Percentiles rank a stretch among this genome's conserved stretches.
These are phyloP conservation scores for Drosophila kepulauana DNA, from an alignment of 1,140 invertebrate species.

Conservation along the genomic window DNA sequence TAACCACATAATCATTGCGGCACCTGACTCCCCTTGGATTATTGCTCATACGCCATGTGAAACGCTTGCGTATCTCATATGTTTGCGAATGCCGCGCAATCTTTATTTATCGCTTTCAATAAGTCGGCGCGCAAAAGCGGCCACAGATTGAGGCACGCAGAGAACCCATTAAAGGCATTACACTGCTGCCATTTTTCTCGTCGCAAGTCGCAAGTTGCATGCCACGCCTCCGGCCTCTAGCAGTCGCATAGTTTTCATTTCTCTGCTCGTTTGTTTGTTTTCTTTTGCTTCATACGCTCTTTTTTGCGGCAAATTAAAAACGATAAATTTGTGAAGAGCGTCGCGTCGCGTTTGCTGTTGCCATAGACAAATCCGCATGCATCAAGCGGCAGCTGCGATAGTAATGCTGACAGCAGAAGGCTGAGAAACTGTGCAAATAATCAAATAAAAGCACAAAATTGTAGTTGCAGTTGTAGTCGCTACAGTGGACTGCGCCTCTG, in stretches of 20 bases:
- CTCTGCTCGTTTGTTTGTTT: slow-evolving; percentile 32
- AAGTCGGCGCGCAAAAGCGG: slow-evolving; percentile 66
- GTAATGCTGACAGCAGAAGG: slow-evolving; percentile 30
- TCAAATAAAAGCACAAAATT: slow-evolving; percentile 75
- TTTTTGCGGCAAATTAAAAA: slow-evolving; percentile 83
- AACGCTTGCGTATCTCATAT: background rate
- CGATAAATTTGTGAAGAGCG: slow-evolving; percentile 79
- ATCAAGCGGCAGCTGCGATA: slow-evolving; percentile 59
- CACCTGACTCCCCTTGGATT: slow-evolving; percentile 25
- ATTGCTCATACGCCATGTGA: slow-evolving; percentile 58
- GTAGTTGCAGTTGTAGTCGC: slow-evolving; percentile 3
- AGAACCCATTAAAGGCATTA: slow-evolving; percentile 82
- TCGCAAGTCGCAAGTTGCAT: background rate
- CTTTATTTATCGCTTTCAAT: slow-evolving; percentile 85
- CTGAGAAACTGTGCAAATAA: slow-evolving; percentile 55
- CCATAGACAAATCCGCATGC: slow-evolving; percentile 74
- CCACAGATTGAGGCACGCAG: slow-evolving; percentile 58
- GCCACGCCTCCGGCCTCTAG: no score
- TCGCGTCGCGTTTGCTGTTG: slow-evolving; percentile 20
- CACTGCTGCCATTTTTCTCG: slow-evolving; percentile 70
- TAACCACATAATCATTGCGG: slow-evolving; percentile 77
- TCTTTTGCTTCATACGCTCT: slow-evolving; percentile 39
- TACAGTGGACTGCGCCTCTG: slow-evolving; percentile 33
- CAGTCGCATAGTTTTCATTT: background rate
- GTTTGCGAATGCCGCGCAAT: slow-evolving; percentile 54